Evolutionary conservation across 2,797 vertebrate species (phyloP).

Genomic region (Tadarida brasiliensis): DNA sequence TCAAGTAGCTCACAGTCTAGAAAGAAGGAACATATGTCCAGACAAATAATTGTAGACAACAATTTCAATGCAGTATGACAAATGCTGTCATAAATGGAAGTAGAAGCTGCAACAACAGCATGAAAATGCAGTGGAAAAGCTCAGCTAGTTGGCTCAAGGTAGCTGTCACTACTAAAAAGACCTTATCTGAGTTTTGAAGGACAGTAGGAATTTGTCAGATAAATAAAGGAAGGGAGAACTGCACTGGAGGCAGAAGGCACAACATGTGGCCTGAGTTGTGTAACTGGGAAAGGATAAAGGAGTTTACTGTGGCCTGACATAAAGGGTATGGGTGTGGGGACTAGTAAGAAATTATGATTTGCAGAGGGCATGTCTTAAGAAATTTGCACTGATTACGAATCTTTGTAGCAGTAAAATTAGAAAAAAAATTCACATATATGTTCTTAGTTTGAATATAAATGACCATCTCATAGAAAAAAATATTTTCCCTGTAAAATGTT

Average conservation of each 20-base stretch:
- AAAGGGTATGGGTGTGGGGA: neutral
- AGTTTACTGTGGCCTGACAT: neutral
- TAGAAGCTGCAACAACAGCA: neutral
- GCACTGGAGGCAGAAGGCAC: neutral
- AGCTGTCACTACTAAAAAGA: neutral
- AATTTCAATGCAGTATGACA: neutral
- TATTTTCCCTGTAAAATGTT: neutral
- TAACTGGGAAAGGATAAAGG: neutral
- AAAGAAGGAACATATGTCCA: neutral
- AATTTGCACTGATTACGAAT: neutral
- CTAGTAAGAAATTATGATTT: neutral
- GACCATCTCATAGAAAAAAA: neutral
- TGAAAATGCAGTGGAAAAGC: neutral
- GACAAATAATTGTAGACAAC: neutral
- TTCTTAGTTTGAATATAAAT: conserved; percentile 10
- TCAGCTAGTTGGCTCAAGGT: neutral
- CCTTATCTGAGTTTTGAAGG: neutral
- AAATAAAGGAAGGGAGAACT: neutral
- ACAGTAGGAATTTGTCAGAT: neutral
- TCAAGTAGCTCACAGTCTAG: neutral
- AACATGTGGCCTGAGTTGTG: neutral
- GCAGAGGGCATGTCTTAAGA: neutral
- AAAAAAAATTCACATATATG: neutral
- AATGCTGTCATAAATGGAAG: neutral
- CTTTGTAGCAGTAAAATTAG: neutral